Percentiles rank a stretch among this genome's conserved stretches.
Evolutionary conservation across 2,888 invertebrate genomes (phyloP).

Genomic region (Amiota mariae): DNA sequence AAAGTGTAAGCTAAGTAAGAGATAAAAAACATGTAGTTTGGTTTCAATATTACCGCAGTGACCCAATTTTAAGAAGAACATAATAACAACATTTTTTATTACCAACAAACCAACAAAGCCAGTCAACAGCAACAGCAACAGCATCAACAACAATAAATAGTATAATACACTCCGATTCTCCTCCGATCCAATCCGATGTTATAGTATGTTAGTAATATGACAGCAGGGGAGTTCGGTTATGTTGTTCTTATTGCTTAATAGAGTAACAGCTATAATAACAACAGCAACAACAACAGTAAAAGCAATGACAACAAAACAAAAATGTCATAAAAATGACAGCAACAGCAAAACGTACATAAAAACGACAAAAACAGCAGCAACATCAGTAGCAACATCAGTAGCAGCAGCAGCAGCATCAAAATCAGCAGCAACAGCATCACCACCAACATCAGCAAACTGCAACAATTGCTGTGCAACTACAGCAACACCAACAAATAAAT

Average conservation of each 20-base stretch:
- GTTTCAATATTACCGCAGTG: slow-evolving; percentile 62
- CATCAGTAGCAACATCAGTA: slow-evolving; percentile 21
- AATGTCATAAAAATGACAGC: slow-evolving; percentile 8
- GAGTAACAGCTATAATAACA: slow-evolving; percentile 34
- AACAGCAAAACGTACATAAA: slow-evolving; percentile 24
- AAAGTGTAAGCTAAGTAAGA: slow-evolving; percentile 28
- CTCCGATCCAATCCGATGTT: not conserved
- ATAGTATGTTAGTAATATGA: not conserved
- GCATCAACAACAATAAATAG: not conserved
- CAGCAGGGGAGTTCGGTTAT: not conserved
- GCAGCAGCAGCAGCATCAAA: not conserved
- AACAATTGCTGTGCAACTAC: not conserved
- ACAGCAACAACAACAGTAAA: slow-evolving; percentile 23
- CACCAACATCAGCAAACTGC: not conserved
- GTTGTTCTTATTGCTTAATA: not conserved
- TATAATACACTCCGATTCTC: not conserved
- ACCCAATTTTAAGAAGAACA: slow-evolving; percentile 55
- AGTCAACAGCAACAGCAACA: slow-evolving; percentile 33
- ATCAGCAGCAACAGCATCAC: not conserved
- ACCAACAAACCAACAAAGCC: slow-evolving; percentile 32
- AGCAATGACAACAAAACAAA: slow-evolving; percentile 23
- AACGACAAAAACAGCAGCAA: slow-evolving; percentile 44
- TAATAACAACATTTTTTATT: slow-evolving; percentile 44
- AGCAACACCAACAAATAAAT: slow-evolving; percentile 28
- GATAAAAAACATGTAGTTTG: slow-evolving; percentile 48